Base-by-base conservation (phyloP, 53 echinoderm and acorn worm genomes). In the Arbacia lixula region DNA sequence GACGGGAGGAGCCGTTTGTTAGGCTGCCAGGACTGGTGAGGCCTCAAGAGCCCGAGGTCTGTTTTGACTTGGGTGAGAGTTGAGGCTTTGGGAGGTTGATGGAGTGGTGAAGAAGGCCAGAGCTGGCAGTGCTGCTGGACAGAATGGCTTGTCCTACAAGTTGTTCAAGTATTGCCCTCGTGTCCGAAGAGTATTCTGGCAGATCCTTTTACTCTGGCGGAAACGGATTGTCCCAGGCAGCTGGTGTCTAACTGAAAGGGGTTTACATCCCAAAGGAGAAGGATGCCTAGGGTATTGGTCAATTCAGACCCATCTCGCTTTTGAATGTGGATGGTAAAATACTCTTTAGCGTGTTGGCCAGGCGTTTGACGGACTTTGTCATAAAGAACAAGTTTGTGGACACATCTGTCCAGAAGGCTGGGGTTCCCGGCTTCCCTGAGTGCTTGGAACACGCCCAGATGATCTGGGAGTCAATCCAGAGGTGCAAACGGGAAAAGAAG, bases 341-440 rank as follows among this genome's bases (percentile, higher is more conserved):
- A 28, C 56, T 85, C 26, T 56, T 85, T 57, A 56, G 57, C 36
- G 69, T 85, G 3, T 66, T 84, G 62, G 85, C 85, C 2, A 68
- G 36, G 60, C 40, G 85, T 26, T 27, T 85, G 28, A 46, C 72
- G 21, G 56, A 66, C 5, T 85, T 56, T 71, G 36, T 85, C 11
- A 50, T 72, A 26, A 40, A 85, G 58, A 85, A 71, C 69, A 17
- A 55, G 25, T 65, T 73, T 38, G 38, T 85, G 28, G 57, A 73
- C 74, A 85, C 86, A 25, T 56, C 74, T 38, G 62, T 85, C 8
- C 86, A 85, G 74, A 73, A 85, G 31, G 86, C 61, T 21, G 86
- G 74, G 39, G 38, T 85, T 53, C 86, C 74, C 1, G 86, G 74
- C 38, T 85, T 55, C 54, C 86, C 74, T 53, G 72, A 61, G 38